Base-by-base conservation (phyloP, 2,888 invertebrate genomes). In the Watsonalla cultraria region DNA sequence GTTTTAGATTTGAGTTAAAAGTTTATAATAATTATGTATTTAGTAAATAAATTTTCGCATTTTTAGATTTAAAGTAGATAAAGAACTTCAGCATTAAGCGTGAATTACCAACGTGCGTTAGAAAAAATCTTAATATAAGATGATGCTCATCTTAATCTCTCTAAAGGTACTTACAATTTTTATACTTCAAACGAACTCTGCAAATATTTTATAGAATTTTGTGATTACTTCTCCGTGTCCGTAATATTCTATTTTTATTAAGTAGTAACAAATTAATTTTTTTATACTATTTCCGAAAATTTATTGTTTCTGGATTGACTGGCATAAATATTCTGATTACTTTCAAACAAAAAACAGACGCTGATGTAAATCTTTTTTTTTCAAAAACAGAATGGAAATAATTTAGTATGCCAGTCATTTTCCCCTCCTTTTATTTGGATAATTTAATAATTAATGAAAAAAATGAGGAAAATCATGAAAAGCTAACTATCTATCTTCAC, bases 211-310 rank as follows among this genome's bases (percentile, higher is more conserved):
- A 8, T 8, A 8, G 4, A 42, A 42, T 24, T 24, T 24, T 42
- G 42, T 42, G 11, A 11, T 7, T 7, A 7, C 37, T 37, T 37
- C 8, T 11, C 5, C 11, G 11, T n/a, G 5, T 35, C 37, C 14
- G 33, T 37, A 15, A 50, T 45, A 60, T 51, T 47, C 54, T 45
- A 57, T 63, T 65, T 70, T 66, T 64, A 65, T 64, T 66, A n/a
- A n/a, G n/a, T n/a, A 65, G 60, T 58, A 57, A 60, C 60, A 60
- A 59, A 71, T 70, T 64, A 59, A 61, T 62, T 63, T 76, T 76
- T 78, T 75, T 72, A 65, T 72, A 51, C 64, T 64, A 53, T 77
- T 74, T 70, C 72, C 59, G 52, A 39, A 49, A 49, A 49, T 37
- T 49, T 49, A 37, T 55, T 68, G 65, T 64, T 64, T 68, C 66